These are phyloP conservation scores for Actenoides lindsayi DNA, from an alignment of 2,113 vertebrate genomes.

Conservation along the genomic window DNA sequence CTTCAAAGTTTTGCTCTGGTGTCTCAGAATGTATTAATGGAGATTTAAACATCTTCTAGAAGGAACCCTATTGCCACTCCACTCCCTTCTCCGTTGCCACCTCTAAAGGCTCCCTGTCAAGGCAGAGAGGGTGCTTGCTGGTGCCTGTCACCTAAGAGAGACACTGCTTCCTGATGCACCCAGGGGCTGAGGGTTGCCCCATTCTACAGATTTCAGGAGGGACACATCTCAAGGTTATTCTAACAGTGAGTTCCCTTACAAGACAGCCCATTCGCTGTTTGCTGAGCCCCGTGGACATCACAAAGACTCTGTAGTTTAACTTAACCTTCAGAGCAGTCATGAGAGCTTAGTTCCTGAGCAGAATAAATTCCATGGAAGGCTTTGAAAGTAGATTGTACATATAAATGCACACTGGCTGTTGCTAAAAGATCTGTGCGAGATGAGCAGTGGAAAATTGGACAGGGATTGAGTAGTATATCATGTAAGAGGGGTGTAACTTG, in stretches of 20 bases:
- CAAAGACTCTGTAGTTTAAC: background rate
- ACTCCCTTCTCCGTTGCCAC: background rate
- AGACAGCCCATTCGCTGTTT: background rate
- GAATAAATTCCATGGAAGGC: background rate
- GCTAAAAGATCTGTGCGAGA: background rate
- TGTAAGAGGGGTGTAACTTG: slow-evolving; percentile 1
- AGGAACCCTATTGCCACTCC: background rate
- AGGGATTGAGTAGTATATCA: background rate
- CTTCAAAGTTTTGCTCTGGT: background rate
- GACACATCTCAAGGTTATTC: background rate
- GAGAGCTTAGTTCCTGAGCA: background rate
- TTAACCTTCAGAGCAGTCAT: slow-evolving; percentile 14
- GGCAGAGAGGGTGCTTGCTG: background rate
- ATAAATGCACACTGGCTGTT: background rate
- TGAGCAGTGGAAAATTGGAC: slow-evolving; percentile 29
- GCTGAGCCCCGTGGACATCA: background rate
- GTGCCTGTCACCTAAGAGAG: background rate
- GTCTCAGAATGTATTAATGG: background rate
- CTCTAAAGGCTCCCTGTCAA: background rate
- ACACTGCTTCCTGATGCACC: background rate
- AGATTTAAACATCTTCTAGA: background rate
- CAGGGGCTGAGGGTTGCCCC: background rate
- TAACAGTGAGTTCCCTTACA: background rate
- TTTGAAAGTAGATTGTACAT: background rate
- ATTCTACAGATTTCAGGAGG: background rate